Percentiles rank a stretch among this genome's conserved stretches.
Evolutionary conservation across 2,797 vertebrate species (phyloP).

Genomic region (Poliocrania exsul): DNA sequence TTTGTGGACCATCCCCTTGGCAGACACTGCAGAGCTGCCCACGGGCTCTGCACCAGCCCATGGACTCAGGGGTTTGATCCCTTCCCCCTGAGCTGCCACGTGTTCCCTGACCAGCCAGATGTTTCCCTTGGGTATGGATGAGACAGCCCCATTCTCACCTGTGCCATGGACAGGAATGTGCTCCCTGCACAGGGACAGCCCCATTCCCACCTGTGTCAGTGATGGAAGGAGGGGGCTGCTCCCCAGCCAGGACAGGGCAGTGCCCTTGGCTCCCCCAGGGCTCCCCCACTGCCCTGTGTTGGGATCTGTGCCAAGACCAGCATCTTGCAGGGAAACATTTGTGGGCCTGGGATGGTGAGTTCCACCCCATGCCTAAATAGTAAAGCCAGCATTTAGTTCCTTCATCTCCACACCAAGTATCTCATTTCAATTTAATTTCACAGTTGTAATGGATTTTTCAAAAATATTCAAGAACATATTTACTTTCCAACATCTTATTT

Average conservation of each 20-base stretch:
- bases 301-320: background rate
- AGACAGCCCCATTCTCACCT: background rate
- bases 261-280: background rate
- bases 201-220: rapidly evolving
- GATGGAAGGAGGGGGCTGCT: background rate
- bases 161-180: background rate
- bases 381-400: conserved; percentile 37
- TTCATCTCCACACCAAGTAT: conserved; percentile 40
- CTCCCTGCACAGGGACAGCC: rapidly evolving
- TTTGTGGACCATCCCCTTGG: background rate
- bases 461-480: conserved; percentile 59
- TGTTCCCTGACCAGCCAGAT: background rate
- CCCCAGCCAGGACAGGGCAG: background rate
- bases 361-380: background rate
- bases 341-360: background rate
- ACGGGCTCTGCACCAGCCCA: background rate
- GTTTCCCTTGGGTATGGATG: rapidly evolving
- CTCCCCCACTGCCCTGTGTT: rapidly evolving
- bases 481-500: conserved; percentile 68
- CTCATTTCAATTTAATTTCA: conserved; percentile 67
- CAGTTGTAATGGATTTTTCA: conserved; percentile 65
- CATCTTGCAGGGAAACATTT: background rate
- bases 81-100: background rate
- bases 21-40: no score
- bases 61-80: rapidly evolving